These are phyloP conservation scores for Chiloscyllium plagiosum DNA, from an alignment of 2,113 vertebrate genomes.

Conservation along the genomic window DNA sequence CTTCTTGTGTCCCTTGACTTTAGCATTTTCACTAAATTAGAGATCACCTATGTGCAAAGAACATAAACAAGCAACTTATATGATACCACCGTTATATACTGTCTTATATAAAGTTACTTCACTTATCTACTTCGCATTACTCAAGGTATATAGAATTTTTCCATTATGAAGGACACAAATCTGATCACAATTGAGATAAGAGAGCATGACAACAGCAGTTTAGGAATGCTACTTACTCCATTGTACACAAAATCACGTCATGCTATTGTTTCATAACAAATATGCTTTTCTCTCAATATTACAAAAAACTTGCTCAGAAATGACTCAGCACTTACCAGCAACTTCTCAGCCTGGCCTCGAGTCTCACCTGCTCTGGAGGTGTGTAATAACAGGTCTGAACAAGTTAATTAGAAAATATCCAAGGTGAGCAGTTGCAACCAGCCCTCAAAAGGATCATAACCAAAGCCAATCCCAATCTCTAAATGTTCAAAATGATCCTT, in stretches of 20 bases:
- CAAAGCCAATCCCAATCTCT: neutral
- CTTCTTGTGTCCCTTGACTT: slow-evolving; percentile 90
- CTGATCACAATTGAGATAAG: neutral
- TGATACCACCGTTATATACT: neutral
- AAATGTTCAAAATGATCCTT: neutral
- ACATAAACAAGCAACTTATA: slow-evolving; percentile 37
- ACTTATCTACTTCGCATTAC: neutral
- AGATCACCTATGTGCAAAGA: slow-evolving; percentile 74
- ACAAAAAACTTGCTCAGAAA: neutral
- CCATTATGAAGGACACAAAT: neutral
- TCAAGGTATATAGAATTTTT: neutral
- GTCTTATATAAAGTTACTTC: neutral
- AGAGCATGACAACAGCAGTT: neutral
- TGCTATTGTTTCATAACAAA: neutral
- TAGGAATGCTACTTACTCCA: neutral
- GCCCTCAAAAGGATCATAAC: neutral
- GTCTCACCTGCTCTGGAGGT: no score
- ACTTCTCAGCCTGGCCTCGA: neutral
- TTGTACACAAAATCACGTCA: neutral
- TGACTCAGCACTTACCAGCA: neutral
- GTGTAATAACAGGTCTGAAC: no score
- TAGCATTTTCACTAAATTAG: slow-evolving; percentile 97
- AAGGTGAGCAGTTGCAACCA: no score
- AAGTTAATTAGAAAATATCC: no score
- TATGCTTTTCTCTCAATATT: neutral